phyloP scores from a whole-genome alignment of 2,888 invertebrate genomes.

The Meteorus colon region DNA sequence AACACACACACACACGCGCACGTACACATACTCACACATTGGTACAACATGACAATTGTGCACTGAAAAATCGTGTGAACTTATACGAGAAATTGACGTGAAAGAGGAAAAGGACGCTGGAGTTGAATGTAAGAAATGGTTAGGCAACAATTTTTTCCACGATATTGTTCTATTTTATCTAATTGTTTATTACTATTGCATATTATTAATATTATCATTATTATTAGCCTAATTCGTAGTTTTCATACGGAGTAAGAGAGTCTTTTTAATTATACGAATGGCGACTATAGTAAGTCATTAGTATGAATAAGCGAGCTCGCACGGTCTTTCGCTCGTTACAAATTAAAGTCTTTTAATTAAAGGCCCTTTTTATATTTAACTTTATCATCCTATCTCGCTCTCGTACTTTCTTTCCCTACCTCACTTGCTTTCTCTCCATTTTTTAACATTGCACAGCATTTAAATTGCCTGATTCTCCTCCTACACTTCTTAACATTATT shows the following conservation, averaged over 20 bases:
- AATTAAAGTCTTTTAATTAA: slow-evolving; percentile 70
- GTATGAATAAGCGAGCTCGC: slow-evolving; percentile 65
- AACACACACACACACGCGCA: slow-evolving; percentile 37
- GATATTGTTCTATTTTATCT: neutral
- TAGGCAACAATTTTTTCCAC: neutral
- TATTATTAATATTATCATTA: neutral
- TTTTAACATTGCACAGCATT: slow-evolving; percentile 55
- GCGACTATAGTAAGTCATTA: slow-evolving; percentile 61
- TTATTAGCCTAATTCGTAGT: neutral
- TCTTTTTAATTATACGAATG: slow-evolving; percentile 57
- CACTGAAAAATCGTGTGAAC: slow-evolving; percentile 31
- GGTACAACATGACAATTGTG: neutral
- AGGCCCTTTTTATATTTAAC: slow-evolving; percentile 55
- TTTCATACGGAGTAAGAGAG: slow-evolving; percentile 32
- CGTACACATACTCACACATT: no score
- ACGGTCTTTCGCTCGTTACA: slow-evolving; percentile 52
- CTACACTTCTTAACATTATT: slow-evolving; percentile 9
- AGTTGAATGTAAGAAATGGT: slow-evolving; percentile 26
- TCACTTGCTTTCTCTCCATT: neutral
- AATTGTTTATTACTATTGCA: neutral
- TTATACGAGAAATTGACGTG: slow-evolving; percentile 37
- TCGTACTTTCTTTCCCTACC: neutral
- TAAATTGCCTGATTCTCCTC: slow-evolving; percentile 67
- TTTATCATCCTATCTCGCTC: slow-evolving; percentile 14
- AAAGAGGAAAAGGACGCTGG: slow-evolving; percentile 10